These are phyloP conservation scores for Dryocosmus kuriphilus DNA, from an alignment of 2,888 invertebrate genomes.

Conservation along the genomic window DNA sequence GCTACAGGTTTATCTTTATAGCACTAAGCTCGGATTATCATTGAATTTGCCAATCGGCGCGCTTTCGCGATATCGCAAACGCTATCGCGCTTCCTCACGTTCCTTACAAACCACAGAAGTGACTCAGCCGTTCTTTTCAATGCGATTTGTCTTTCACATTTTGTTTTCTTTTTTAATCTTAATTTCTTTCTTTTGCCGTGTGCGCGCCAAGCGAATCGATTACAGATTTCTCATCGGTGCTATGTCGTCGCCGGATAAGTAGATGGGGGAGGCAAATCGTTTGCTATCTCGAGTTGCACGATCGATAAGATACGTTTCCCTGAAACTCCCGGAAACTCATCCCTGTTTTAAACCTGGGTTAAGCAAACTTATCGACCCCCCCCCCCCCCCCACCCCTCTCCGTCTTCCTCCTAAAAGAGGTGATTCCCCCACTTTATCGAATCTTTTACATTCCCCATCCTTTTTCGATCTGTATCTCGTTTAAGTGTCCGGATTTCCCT, in stretches of 20 bases:
- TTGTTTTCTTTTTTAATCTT: background rate
- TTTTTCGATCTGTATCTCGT: background rate
- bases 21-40: constrained; percentile 18
- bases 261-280: background rate
- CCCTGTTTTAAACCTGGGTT: background rate
- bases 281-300: background rate
- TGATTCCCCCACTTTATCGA: background rate
- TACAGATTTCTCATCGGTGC: constrained; percentile 25
- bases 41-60: constrained; percentile 30
- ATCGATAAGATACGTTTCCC: constrained; percentile 25
- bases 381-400: background rate
- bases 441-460: background rate
- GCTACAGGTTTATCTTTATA: constrained; percentile 21
- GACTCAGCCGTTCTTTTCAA: constrained; percentile 31
- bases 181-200: background rate
- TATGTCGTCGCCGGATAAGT: background rate
- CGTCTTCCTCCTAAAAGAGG: too few relatives aligned
- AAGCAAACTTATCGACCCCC: background rate
- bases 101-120: constrained; percentile 5
- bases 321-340: constrained; percentile 17
- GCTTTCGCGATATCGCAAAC: constrained; percentile 30
- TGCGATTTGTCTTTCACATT: background rate
- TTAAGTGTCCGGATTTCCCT: background rate
- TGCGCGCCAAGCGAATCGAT: constrained; percentile 17
- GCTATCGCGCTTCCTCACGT: constrained; percentile 32